A percentile compares a stretch with the other conserved stretches of the same genome.
phyloP scores from a whole-genome alignment of 2,888 invertebrate genomes.

The Parapristionchus giblindavisi region DNA sequence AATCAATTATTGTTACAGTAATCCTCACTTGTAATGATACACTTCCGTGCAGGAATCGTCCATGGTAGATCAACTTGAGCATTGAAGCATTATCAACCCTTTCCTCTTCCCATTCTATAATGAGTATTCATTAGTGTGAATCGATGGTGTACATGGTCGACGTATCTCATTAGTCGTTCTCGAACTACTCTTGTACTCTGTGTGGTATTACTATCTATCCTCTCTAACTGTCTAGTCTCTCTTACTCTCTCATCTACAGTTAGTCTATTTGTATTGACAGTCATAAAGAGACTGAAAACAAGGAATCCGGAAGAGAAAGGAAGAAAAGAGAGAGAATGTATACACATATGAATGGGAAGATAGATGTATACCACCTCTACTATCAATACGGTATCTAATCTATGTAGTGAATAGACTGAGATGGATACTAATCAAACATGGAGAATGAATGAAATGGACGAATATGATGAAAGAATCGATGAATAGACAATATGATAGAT shows the following conservation, averaged over 20 bases:
- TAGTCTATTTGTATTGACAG: conserved; percentile 18
- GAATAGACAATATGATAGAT: too few relatives aligned
- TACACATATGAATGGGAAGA: too few relatives aligned
- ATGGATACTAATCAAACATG: neutral
- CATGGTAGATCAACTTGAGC: conserved; percentile 98
- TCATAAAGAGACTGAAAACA: conserved; percentile 8
- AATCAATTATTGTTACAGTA: neutral
- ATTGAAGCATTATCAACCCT: conserved; percentile 88
- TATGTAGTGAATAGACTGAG: neutral
- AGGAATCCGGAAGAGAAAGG: conserved; percentile 19
- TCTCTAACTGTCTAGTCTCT: too few relatives aligned
- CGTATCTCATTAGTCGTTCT: conserved; percentile 6
- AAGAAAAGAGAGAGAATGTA: neutral
- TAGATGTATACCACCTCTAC: too few relatives aligned
- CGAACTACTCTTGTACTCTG: neutral
- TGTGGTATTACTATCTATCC: neutral
- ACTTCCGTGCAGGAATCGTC: conserved; percentile 98
- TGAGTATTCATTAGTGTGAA: neutral
- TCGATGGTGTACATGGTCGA: neutral
- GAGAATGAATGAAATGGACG: neutral
- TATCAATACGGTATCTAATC: too few relatives aligned
- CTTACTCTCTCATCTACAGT: conserved; percentile 15
- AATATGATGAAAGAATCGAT: neutral
- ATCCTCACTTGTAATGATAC: conserved; percentile 74
- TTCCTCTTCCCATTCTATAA: conserved; percentile 92